phyloP scores from a whole-genome alignment of 1,140 invertebrate genomes.

The Triops longicaudatus region DNA sequence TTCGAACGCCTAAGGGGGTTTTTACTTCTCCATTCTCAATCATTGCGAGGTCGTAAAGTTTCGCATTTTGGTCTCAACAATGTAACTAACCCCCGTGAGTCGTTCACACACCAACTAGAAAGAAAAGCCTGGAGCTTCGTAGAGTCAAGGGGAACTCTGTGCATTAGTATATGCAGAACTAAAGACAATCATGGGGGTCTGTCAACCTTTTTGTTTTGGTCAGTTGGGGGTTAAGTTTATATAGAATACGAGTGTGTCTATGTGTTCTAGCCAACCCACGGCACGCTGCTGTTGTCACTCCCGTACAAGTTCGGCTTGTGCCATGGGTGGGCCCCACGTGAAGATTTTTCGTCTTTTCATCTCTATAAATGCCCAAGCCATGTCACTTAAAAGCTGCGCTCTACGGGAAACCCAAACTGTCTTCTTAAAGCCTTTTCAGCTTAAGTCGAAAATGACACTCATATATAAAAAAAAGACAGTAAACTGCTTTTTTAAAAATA shows the following conservation, averaged over 20 bases:
- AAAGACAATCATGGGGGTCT: constrained; percentile 14
- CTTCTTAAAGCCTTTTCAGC: neutral
- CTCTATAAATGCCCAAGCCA: constrained; percentile 4
- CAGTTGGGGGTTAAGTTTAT: constrained; percentile 15
- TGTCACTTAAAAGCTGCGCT: neutral
- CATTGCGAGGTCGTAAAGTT: no score
- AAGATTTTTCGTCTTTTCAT: constrained; percentile 4
- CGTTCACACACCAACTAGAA: no score
- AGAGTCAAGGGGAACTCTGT: neutral
- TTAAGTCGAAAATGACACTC: neutral
- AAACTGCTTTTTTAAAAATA: neutral
- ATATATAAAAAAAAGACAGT: neutral
- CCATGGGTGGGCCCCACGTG: constrained; percentile 13
- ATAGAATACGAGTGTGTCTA: neutral
- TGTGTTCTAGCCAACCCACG: neutral
- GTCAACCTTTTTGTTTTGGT: constrained; percentile 12
- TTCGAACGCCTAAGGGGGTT: no score
- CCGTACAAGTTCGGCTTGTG: neutral
- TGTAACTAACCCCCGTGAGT: no score
- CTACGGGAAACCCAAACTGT: neutral
- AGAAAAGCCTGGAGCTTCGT: no score
- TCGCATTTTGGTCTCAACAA: no score
- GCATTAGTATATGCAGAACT: neutral
- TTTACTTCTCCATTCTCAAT: no score
- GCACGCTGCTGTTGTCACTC: constrained; percentile 13